These are phyloP conservation scores for Euplagia quadripunctaria DNA, from an alignment of 2,888 invertebrate genomes.

Conservation along the genomic window DNA sequence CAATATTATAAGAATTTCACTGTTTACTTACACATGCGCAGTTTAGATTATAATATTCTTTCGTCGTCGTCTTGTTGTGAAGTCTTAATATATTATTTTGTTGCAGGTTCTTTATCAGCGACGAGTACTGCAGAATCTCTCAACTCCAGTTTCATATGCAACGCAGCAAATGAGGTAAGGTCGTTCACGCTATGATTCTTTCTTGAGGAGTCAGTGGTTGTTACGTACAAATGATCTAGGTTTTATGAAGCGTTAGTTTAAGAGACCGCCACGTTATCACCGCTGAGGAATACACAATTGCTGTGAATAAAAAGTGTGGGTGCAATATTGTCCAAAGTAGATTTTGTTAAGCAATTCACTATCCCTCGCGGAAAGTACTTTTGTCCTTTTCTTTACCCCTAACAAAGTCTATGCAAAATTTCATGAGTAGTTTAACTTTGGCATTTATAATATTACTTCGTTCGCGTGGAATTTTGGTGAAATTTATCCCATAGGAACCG, in stretches of 20 bases:
- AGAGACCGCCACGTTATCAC: no score
- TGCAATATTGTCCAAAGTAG: background rate
- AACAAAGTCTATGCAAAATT: no score
- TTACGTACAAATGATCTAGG: background rate
- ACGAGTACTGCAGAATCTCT: conserved; percentile 95
- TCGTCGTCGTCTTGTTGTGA: no score
- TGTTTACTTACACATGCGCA: background rate
- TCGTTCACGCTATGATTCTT: background rate
- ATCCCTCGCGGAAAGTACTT: no score
- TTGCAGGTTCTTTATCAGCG: conserved; percentile 92
- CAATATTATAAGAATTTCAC: background rate
- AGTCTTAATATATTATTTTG: conserved; percentile 6
- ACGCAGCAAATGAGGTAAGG: conserved; percentile 92
- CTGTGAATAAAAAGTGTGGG: background rate
- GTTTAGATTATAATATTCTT: background rate
- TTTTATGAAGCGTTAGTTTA: no score
- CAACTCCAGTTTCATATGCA: conserved; percentile 95
- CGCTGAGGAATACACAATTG: background rate
- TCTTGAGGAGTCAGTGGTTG: no score
- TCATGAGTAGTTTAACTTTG: no score
- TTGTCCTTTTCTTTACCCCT: no score
- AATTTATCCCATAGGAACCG: no score
- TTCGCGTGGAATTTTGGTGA: no score
- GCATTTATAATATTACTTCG: no score
- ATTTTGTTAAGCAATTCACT: no score